Evolutionary conservation across 2,888 invertebrate genomes (phyloP).

Genomic region (Caenorhabditis wallacei): DNA sequence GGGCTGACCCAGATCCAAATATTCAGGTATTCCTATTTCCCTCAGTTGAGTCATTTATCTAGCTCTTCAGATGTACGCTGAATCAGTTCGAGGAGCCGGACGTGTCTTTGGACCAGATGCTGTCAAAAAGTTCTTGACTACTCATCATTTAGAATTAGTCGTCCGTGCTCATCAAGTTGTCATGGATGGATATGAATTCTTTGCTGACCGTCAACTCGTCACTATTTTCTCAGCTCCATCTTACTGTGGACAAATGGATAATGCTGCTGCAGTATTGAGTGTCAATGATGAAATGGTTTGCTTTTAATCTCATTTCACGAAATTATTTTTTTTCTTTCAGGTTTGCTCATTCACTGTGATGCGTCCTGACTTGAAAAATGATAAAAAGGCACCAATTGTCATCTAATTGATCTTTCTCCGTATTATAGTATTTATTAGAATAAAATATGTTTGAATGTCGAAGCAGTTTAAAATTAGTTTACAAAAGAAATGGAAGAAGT

Average conservation of each 20-base stretch:
- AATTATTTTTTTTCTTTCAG: not conserved
- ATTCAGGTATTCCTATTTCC: slow-evolving; percentile 14
- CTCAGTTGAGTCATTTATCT: not conserved
- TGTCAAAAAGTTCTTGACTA: slow-evolving; percentile 68
- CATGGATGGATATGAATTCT: slow-evolving; percentile 86
- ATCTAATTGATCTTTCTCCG: not conserved
- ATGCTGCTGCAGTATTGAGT: slow-evolving; percentile 76
- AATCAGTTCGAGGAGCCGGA: slow-evolving; percentile 67
- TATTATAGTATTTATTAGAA: not conserved
- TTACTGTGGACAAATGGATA: slow-evolving; percentile 74
- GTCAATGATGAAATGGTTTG: slow-evolving; percentile 72
- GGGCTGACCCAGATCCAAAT: slow-evolving; percentile 73
- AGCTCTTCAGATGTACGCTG: slow-evolving; percentile 56
- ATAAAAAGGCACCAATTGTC: not conserved
- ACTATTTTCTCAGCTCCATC: slow-evolving; percentile 72
- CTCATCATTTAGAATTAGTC: slow-evolving; percentile 72
- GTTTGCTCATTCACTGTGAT: slow-evolving; percentile 27
- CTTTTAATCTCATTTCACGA: not conserved
- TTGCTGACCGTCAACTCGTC: slow-evolving; percentile 79
- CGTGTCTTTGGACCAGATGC: slow-evolving; percentile 76
- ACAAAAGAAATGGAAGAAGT: slow-evolving; percentile 22
- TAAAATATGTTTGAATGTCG: not conserved
- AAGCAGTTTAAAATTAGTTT: not conserved
- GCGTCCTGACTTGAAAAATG: slow-evolving; percentile 22
- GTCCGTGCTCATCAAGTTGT: slow-evolving; percentile 83